Conservation (phyloP, 2,888 invertebrate genomes). For the Ethmia dodecea region DNA sequence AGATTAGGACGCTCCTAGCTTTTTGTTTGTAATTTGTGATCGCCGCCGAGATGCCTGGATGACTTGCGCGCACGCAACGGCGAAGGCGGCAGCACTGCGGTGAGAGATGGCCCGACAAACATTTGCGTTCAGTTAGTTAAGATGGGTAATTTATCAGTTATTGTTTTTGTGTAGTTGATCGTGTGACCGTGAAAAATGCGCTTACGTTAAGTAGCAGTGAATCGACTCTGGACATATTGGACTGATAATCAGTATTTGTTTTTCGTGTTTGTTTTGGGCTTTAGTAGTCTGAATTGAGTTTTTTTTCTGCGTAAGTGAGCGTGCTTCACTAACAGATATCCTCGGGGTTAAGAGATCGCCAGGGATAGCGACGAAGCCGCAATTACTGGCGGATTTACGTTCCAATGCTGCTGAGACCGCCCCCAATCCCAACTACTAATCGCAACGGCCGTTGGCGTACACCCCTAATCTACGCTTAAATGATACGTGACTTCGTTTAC, state of each 20-base stretch:
- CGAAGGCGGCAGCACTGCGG: slow-evolving; percentile 39
- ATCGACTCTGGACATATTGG: slow-evolving; percentile 5
- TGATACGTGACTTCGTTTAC: slow-evolving; percentile 53
- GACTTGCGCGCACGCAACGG: slow-evolving; percentile 50
- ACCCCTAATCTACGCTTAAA: slow-evolving; percentile 49
- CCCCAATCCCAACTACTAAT: slow-evolving; percentile 46
- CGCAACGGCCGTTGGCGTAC: slow-evolving; percentile 50
- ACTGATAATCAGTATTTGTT: neutral
- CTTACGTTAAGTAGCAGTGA: slow-evolving; percentile 22
- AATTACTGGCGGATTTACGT: slow-evolving; percentile 65
- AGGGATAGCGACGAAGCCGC: slow-evolving; percentile 57
- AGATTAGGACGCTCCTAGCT: slow-evolving; percentile 68
- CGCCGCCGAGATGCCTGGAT: slow-evolving; percentile 63
- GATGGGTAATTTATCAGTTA: slow-evolving; percentile 53
- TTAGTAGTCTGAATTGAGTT: slow-evolving; percentile 1
- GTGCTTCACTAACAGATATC: slow-evolving; percentile 47
- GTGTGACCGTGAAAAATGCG: slow-evolving; percentile 31
- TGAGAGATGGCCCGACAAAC: slow-evolving; percentile 45
- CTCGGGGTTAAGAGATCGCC: slow-evolving; percentile 52
- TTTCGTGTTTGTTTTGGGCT: neutral
- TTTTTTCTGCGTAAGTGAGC: slow-evolving; percentile 17
- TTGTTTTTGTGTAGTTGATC: slow-evolving; percentile 47
- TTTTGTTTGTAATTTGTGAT: slow-evolving; percentile 70
- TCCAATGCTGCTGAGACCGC: slow-evolving; percentile 36
- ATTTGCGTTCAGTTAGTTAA: slow-evolving; percentile 48